phyloP scores from a whole-genome alignment of 2,888 invertebrate species.

The Platycnemis pennipes region DNA sequence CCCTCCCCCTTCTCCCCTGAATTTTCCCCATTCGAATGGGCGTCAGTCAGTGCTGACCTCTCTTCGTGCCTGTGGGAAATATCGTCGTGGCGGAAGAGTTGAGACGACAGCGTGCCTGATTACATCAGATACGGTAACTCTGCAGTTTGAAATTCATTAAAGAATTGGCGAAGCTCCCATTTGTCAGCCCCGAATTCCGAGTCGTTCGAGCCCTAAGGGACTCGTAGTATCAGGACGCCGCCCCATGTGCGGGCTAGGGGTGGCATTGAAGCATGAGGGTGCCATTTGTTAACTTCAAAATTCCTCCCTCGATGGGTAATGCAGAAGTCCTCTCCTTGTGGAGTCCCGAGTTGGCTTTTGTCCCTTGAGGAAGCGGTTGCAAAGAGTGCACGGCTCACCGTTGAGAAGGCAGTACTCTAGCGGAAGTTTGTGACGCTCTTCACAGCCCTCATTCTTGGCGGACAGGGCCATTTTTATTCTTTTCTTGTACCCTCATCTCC shows the following conservation, averaged over 20 bases:
- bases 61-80: neutral
- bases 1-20: neutral
- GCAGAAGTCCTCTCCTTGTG: neutral
- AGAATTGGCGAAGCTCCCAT: neutral
- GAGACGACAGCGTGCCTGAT: neutral
- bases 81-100: neutral
- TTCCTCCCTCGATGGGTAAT: neutral
- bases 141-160: neutral
- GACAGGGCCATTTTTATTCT: neutral
- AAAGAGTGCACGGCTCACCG: neutral
- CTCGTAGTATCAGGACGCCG: too few species aligned
- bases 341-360: neutral
- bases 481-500: neutral
- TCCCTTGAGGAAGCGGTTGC: neutral
- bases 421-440: neutral
- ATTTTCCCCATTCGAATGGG: too few species aligned
- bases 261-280: slow-evolving; percentile 7
- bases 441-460: neutral
- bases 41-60: too few species aligned
- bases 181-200: neutral
- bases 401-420: neutral
- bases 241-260: too few species aligned
- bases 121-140: neutral
- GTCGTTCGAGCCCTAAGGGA: neutral
- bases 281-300: neutral